phyloP scores from a whole-genome alignment of 2,888 invertebrate species.

The Psylliodes chrysocephalus region DNA sequence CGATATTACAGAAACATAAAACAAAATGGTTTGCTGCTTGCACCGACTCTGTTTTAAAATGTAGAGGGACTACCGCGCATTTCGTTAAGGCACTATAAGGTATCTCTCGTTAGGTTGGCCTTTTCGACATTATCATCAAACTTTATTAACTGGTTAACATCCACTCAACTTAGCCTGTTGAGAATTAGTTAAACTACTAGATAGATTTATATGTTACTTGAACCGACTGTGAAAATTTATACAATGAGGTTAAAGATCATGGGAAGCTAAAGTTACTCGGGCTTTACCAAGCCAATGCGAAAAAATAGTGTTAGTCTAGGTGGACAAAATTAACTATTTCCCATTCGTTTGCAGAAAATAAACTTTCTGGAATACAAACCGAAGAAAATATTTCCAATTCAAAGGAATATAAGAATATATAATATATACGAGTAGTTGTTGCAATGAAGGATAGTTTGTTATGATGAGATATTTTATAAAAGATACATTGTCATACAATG shows the following conservation, averaged over 20 bases:
- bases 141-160: conserved; percentile 25
- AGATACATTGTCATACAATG: no score
- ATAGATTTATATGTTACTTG: conserved; percentile 25
- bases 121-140: conserved; percentile 29
- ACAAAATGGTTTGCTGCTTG: no score
- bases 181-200: conserved; percentile 15
- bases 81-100: conserved; percentile 14
- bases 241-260: conserved; percentile 30
- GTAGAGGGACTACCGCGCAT: background rate
- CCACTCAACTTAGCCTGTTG: background rate
- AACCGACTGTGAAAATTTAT: conserved; percentile 24
- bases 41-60: background rate
- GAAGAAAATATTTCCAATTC: no score
- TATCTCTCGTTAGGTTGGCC: conserved; percentile 14
- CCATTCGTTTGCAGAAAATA: no score
- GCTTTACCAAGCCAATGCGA: background rate
- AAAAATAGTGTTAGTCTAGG: no score
- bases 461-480: no score
- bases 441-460: no score
- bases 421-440: no score
- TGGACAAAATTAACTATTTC: no score
- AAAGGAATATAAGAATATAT: no score
- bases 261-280: conserved; percentile 18
- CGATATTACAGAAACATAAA: no score
- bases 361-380: no score